Evolutionary conservation across 2,113 vertebrate genomes (phyloP), one percentile per base, ranked within the genome.

Genomic region (Bagarius yarrelli): DNA sequence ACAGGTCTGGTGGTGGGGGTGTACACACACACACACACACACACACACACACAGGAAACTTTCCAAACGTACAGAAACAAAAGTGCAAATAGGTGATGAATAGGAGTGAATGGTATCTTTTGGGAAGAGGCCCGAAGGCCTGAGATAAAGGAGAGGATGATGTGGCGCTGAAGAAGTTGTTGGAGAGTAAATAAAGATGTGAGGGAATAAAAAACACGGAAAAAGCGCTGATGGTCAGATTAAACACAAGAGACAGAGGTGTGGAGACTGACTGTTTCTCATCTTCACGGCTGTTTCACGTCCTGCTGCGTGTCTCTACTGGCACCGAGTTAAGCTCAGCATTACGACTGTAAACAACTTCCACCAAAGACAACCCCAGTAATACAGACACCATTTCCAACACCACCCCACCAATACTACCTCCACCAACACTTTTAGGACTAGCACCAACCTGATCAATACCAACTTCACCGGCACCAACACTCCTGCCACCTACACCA

Each of bases 271-370:
- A 78, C 80, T 81, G 80, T 70, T 87, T 80, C 83, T 84, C 82
- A 82, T 81, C 83, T 67, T 30, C 66, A 70, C 18, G 84, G 87
- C 82, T 87, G 84, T 80, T 87, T 72, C 64, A 85, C 81, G 76
- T 83, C 79, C 87, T 84, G 84, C 87, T 82, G 85, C 80, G 56
- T 85, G 83, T 83, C 79, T 72, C 75, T 67, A 83, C 81, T 83
- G 81, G 83, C 52, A 25, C 52, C 34, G 30, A 13, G 32, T 63
- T 27, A 82, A 72, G 79, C 76, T 67, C 78, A 83, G 75, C 59
- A 85, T 40, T 40, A 8, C 3, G 36, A 40, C 36, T n/a, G n/a
- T n/a, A n/a, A n/a, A n/a, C n/a, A n/a, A n/a, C n/a, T n/a, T n/a
- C 44, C 44, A 47, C 9, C 44, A 9, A 11, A 8, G 11, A 1